Base-by-base conservation (phyloP, 2,113 vertebrate genomes). In the Lutjanus erythropterus region DNA sequence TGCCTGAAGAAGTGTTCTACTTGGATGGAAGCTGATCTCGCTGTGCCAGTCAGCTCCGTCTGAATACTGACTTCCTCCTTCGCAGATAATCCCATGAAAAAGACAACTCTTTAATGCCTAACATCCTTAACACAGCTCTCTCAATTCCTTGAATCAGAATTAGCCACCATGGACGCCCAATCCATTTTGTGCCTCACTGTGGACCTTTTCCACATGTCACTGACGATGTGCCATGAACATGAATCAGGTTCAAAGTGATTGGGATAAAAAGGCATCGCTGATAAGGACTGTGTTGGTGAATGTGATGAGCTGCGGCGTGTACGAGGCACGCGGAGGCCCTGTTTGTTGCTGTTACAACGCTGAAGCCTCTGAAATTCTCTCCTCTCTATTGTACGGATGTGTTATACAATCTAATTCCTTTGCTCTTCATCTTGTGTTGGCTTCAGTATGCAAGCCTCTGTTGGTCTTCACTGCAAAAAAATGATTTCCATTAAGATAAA, bases 1-100 rank as follows among this genome's bases (percentile, higher is more conserved):
- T 87, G 92, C 90, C 91, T 92, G 81, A 78, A 94, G 89, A 91
- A 89, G 84, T 91, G 91, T 83, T 91, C 88, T 75, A 93, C 87
- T 94, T 93, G 93, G 93, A 92, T 83, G 72, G 65, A 53, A 71
- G 84, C 83, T 84, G 82, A 89, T 89, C 89, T 85, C 31, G 49
- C 75, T 1, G 10, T 91, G 92, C 92, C 92, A 94, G 88, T 87
- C 83, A 79, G 86, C 83, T 67, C 75, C 15, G 74, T 84, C 66
- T 92, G 81, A 92, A 90, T 89, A 71, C 86, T 74, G 76, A 80
- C 86, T 89, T 87, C 91, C 87, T 91, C 86, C 80, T 83, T 80
- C 21, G 35, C 88, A 86, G 77, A 88, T 90, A 92, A 93, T 92
- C 88, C 89, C 60, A 67, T 80, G 79, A 90, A 91, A 86, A 89